Evolutionary conservation across 2,113 vertebrate genomes (phyloP).

Genomic region (Ammodytes marinus): DNA sequence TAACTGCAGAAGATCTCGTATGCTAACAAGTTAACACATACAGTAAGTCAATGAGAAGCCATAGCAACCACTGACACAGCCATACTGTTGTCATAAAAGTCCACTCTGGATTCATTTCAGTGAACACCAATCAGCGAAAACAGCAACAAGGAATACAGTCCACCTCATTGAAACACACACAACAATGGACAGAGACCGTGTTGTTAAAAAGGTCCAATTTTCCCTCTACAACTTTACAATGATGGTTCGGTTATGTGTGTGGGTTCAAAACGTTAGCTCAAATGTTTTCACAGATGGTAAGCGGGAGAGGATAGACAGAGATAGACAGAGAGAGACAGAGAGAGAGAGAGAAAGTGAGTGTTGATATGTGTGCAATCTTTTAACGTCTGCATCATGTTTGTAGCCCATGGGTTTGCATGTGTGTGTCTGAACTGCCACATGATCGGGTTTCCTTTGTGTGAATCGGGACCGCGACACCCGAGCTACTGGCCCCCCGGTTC

Average conservation of each 20-base stretch:
- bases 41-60: no score
- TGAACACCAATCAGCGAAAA: no score
- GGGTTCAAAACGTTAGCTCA: not conserved
- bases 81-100: no score
- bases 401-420: not conserved
- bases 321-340: not conserved
- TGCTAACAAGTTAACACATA: no score
- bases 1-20: no score
- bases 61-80: no score
- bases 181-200: not conserved
- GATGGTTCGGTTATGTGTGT: not conserved
- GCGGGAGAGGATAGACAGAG: not conserved
- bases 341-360: not conserved
- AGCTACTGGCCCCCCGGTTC: conserved; percentile 6
- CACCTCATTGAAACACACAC: not conserved
- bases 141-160: not conserved
- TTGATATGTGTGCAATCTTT: not conserved
- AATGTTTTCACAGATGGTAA: conserved; percentile 9
- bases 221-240: not conserved
- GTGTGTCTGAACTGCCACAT: conserved; percentile 26
- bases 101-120: no score
- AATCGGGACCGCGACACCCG: conserved; percentile 51
- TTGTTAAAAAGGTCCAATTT: not conserved
- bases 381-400: conserved; percentile 29
- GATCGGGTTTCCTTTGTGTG: conserved; percentile 66